Evolutionary conservation across 2,797 vertebrate species (phyloP).

Genomic region (Heliangelus exortis): DNA sequence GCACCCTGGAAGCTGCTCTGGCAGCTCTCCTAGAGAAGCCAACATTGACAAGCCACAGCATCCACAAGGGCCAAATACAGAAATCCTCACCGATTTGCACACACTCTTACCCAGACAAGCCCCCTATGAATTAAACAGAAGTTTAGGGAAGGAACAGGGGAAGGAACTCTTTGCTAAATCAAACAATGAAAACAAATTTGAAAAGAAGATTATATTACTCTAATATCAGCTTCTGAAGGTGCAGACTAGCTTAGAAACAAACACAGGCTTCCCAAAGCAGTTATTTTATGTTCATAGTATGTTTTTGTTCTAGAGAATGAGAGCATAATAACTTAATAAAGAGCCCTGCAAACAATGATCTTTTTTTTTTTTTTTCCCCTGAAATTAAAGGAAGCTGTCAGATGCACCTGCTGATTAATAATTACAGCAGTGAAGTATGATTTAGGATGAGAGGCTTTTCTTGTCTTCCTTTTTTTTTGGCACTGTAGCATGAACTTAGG

Average conservation of each 20-base stretch:
- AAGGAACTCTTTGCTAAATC: not conserved
- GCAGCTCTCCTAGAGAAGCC: not conserved
- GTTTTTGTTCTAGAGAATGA: slow-evolving; percentile 1
- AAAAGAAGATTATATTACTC: not conserved
- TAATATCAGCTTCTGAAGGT: not conserved
- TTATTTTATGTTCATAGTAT: not conserved
- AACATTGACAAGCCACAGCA: not conserved
- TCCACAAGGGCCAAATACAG: not conserved
- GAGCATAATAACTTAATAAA: slow-evolving; percentile 8
- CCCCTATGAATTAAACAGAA: not conserved
- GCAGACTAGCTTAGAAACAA: not conserved
- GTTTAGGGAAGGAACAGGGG: not conserved
- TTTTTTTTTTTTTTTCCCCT: not conserved
- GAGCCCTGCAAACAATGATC: not conserved
- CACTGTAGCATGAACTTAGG: not conserved
- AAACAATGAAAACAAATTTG: slow-evolving; percentile 1
- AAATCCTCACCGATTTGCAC: not conserved
- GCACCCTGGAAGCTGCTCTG: slow-evolving; percentile 10
- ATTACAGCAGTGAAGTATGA: not conserved
- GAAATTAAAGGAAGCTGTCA: not conserved
- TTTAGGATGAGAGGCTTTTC: not conserved
- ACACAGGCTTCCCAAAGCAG: not conserved
- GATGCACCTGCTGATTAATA: slow-evolving; percentile 1
- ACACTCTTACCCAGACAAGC: not conserved
- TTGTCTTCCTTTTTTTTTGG: not conserved